Percentiles rank a stretch among this genome's conserved stretches.
Conservation (phyloP, 2,797 vertebrate species). For the Pachyuromys duprasi region DNA sequence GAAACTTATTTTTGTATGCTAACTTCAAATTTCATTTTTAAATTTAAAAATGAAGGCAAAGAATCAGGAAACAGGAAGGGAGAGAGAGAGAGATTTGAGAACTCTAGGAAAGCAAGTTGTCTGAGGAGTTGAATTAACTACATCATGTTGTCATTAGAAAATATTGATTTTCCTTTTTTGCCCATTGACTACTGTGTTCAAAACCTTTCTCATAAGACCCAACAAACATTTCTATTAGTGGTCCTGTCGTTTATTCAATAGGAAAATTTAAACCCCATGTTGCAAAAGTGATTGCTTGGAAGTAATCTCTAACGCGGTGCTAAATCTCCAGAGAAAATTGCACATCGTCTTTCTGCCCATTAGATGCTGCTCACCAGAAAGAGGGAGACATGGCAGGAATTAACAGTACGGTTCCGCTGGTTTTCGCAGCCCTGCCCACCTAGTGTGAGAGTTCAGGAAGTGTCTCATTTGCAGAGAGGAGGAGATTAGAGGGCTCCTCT, state of each 20-base stretch:
- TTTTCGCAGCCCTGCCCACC: not conserved
- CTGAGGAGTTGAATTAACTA: not conserved
- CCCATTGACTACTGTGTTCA: not conserved
- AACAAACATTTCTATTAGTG: conserved; percentile 10
- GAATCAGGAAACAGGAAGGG: not conserved
- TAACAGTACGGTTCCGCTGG: not conserved
- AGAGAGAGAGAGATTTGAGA: not conserved
- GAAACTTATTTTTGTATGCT: not conserved
- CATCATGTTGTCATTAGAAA: conserved; percentile 14
- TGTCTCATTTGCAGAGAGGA: conserved; percentile 62
- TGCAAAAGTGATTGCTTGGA: conserved; percentile 48
- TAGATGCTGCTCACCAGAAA: conserved; percentile 2
- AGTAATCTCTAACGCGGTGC: conserved; percentile 55
- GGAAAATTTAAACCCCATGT: conserved; percentile 36
- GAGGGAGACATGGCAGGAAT: not conserved
- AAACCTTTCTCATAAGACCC: conserved; percentile 5
- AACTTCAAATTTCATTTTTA: not conserved
- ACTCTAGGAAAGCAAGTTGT: not conserved
- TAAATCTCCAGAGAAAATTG: conserved; percentile 56
- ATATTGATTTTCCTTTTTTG: conserved; percentile 36
- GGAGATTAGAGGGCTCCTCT: conserved; percentile 26
- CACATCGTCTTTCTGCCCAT: not conserved
- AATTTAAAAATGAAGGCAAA: not conserved
- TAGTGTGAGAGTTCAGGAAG: conserved; percentile 16
- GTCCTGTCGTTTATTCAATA: conserved; percentile 57